Conservation (phyloP, 1,140 invertebrate genomes). For the Scaptomyza montana region DNA sequence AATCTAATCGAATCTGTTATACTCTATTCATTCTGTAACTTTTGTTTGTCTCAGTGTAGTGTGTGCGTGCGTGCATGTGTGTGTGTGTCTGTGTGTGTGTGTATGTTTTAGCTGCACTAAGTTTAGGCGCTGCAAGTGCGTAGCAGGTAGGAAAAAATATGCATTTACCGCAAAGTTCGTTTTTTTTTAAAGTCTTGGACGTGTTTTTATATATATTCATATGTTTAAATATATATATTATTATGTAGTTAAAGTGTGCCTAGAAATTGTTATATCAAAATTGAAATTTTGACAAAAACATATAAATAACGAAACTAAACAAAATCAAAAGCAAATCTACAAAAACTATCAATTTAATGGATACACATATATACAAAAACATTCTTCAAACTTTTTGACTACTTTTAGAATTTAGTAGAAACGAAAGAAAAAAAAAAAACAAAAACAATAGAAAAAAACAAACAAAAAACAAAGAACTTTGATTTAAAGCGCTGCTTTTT, state of each 20-base stretch:
- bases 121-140: slow-evolving; percentile 8
- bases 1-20: slow-evolving; percentile 10
- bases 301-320: slow-evolving; percentile 10
- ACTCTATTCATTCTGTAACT: slow-evolving; percentile 25
- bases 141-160: slow-evolving; percentile 3
- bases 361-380: slow-evolving; percentile 39
- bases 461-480: slow-evolving; percentile 30
- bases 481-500: slow-evolving; percentile 42
- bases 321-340: slow-evolving; percentile 15
- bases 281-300: slow-evolving; percentile 18
- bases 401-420: slow-evolving; percentile 34
- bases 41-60: slow-evolving; percentile 7
- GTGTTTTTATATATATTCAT: slow-evolving; percentile 10
- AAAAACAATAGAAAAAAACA: no score
- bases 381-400: slow-evolving; percentile 38
- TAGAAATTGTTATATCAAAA: slow-evolving; percentile 19
- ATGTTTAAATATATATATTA: not conserved
- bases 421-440: slow-evolving; percentile 5
- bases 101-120: slow-evolving; percentile 25
- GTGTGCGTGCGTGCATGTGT: not conserved
- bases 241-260: slow-evolving; percentile 32
- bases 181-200: slow-evolving; percentile 20
- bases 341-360: slow-evolving; percentile 6
- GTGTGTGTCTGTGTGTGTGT: slow-evolving; percentile 6
- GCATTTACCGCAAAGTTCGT: slow-evolving; percentile 23